These are phyloP conservation scores for Corvus hawaiiensis DNA, from an alignment of 2,113 vertebrate species.

Conservation along the genomic window DNA sequence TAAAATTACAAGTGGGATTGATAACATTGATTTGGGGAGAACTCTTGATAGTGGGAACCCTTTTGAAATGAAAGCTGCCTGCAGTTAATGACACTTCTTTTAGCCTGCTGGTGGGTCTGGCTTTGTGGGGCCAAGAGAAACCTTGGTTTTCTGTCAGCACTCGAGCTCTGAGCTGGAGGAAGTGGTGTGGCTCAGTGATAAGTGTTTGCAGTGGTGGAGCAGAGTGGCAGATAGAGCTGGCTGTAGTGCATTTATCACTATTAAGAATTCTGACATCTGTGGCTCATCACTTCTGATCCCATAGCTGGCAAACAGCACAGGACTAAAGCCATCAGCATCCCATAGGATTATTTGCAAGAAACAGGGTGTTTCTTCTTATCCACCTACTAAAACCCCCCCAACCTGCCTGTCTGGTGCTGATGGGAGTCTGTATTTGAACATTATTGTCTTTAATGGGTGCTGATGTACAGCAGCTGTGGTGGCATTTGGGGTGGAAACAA, in stretches of 20 bases:
- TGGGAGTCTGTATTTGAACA: not conserved
- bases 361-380: too few species aligned
- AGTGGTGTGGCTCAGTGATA: not conserved
- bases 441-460: not conserved
- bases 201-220: not conserved
- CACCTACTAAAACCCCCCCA: not conserved
- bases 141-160: not conserved
- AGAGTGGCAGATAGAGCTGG: not conserved
- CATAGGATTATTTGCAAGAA: not conserved
- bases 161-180: not conserved
- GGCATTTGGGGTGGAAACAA: not conserved
- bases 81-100: not conserved
- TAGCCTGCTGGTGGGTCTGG: not conserved
- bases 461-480: not conserved
- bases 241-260: not conserved
- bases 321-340: not conserved
- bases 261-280: not conserved
- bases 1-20: slow-evolving; percentile 52
- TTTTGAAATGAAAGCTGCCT: not conserved
- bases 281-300: not conserved
- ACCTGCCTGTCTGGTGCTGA: not conserved
- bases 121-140: not conserved
- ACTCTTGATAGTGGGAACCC: not conserved
- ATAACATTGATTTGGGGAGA: slow-evolving; percentile 41
- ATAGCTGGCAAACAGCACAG: not conserved